Evolutionary conservation across 2,113 vertebrate species (phyloP).

Genomic region (Equus przewalskii): DNA sequence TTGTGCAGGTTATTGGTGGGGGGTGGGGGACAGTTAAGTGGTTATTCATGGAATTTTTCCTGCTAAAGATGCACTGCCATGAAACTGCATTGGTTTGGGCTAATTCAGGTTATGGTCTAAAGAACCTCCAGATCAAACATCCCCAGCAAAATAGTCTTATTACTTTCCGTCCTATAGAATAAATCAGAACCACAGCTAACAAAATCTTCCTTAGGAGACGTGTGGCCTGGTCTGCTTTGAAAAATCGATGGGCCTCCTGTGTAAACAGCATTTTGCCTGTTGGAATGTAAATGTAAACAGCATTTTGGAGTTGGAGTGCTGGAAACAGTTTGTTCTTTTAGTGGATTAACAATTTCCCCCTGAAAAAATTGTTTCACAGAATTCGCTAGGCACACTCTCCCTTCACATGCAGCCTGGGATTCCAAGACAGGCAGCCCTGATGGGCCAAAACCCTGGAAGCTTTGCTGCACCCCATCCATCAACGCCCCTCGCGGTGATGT

Average conservation of each 20-base stretch:
- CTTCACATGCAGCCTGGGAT: not conserved
- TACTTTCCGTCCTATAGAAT: not conserved
- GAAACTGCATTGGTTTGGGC: not conserved
- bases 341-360: conserved; percentile 46
- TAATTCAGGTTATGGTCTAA: not conserved
- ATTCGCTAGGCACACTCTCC: conserved; percentile 30
- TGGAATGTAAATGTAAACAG: conserved; percentile 16
- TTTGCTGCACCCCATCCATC: not conserved
- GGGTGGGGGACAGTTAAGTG: not conserved
- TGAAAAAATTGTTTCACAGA: not conserved
- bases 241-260: conserved; percentile 26
- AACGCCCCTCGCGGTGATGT: not conserved
- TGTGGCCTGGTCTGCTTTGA: conserved; percentile 4
- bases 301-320: not conserved
- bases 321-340: conserved; percentile 61
- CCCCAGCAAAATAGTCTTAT: not conserved
- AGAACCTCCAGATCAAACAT: not conserved
- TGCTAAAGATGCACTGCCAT: not conserved
- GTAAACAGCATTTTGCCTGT: conserved; percentile 43
- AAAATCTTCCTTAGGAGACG: conserved; percentile 26
- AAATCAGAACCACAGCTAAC: not conserved
- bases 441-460: not conserved
- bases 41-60: not conserved
- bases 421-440: not conserved
- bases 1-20: not conserved